Conservation (phyloP, 2,888 invertebrate genomes). For the Acleris emargana region DNA sequence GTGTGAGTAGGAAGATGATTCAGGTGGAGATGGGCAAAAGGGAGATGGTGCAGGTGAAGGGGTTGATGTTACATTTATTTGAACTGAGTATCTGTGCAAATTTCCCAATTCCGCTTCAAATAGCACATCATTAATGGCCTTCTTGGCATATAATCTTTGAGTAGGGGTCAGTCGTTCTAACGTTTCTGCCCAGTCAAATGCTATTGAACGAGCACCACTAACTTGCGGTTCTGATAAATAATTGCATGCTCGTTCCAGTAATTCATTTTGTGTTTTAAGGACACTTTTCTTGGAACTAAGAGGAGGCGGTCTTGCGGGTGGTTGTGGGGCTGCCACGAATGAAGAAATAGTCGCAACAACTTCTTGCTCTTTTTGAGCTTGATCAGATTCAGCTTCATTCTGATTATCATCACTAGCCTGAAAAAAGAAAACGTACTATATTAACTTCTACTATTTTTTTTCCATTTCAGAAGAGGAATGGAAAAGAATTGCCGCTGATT, state of each 20-base stretch:
- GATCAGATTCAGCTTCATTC: constrained; percentile 14
- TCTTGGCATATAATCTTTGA: constrained; percentile 45
- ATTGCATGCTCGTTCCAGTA: constrained; percentile 34
- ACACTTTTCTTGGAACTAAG: constrained; percentile 23
- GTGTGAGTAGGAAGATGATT: constrained; percentile 28
- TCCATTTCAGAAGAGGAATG: constrained; percentile 30
- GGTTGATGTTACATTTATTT: constrained; percentile 38
- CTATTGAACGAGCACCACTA: constrained; percentile 13
- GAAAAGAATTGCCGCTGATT: constrained; percentile 28
- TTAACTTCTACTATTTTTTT: constrained; percentile 23
- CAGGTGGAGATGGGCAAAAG: constrained; percentile 32
- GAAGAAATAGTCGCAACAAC: constrained; percentile 15
- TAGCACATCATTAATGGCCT: constrained; percentile 46
- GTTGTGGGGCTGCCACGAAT: constrained; percentile 17
- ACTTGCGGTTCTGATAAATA: constrained; percentile 34
- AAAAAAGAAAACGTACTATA: constrained; percentile 14
- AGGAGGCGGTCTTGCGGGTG: constrained; percentile 20
- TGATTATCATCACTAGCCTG: constrained; percentile 17
- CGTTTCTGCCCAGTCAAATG: constrained; percentile 40
- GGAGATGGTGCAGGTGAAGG: constrained; percentile 34
- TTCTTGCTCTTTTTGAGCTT: constrained; percentile 18
- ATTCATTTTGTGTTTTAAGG: constrained; percentile 26
- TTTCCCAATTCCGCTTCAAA: constrained; percentile 46
- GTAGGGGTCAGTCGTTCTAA: constrained; percentile 39
- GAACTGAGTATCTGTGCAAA: constrained; percentile 41